These are phyloP conservation scores for Drosophila melanica DNA, from an alignment of 1,140 invertebrate genomes.

Conservation along the genomic window DNA sequence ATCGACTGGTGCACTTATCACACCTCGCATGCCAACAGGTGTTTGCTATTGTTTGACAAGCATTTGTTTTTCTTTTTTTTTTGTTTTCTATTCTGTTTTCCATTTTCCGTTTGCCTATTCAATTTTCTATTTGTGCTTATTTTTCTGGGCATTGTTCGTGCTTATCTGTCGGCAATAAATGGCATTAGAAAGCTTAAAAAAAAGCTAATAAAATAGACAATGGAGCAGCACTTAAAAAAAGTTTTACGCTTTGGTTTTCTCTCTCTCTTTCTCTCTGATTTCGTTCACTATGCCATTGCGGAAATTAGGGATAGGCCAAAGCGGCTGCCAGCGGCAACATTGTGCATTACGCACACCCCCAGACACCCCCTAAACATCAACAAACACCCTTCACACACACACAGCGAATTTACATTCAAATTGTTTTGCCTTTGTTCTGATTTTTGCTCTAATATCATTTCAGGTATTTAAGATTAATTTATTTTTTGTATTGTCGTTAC, in stretches of 20 bases:
- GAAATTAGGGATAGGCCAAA: conserved; percentile 67
- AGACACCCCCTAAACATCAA: conserved; percentile 13
- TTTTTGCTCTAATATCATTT: conserved; percentile 7
- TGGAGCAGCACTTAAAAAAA: conserved; percentile 17
- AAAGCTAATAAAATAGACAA: conserved; percentile 54
- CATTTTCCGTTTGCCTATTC: conserved; percentile 11
- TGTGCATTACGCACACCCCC: conserved; percentile 54
- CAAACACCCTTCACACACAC: neutral
- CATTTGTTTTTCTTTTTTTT: conserved; percentile 1
- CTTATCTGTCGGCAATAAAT: conserved; percentile 75
- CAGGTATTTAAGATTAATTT: conserved; percentile 31
- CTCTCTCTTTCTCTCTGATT: neutral
- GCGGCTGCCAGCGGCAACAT: conserved; percentile 59
- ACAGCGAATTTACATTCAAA: conserved; percentile 69
- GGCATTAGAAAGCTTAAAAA: conserved; percentile 61
- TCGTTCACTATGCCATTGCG: conserved; percentile 25
- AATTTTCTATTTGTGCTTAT: conserved; percentile 28
- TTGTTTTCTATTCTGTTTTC: neutral
- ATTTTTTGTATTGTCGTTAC: conserved; percentile 13
- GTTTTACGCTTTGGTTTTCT: neutral
- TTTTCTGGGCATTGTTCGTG: conserved; percentile 38
- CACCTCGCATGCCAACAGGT: conserved; percentile 43
- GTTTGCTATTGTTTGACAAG: conserved; percentile 55
- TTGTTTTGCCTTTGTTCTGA: conserved; percentile 59
- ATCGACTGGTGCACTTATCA: neutral